Conservation (phyloP, 2,888 invertebrate species). For the Unio pictorum region DNA sequence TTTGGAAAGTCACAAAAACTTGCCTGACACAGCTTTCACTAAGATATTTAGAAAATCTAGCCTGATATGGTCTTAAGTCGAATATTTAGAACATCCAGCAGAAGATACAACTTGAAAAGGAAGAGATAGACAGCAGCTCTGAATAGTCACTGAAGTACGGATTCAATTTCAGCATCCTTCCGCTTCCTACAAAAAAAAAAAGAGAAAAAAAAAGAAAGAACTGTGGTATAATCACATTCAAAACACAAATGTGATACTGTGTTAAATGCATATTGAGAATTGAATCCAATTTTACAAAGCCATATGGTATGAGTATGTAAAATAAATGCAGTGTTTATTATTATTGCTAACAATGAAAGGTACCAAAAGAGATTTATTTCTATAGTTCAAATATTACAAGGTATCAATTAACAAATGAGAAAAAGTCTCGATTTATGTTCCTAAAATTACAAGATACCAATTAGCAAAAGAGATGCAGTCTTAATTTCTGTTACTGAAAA, state of each 20-base stretch:
- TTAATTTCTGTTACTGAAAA: too few species aligned
- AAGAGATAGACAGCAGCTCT: conserved; percentile 34
- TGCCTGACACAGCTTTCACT: too few species aligned
- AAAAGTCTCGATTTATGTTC: too few species aligned
- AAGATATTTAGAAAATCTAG: too few species aligned
- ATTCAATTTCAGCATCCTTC: conserved; percentile 50
- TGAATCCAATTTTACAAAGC: neutral
- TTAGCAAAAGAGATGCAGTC: neutral
- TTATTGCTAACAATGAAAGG: neutral
- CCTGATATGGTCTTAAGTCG: too few species aligned
- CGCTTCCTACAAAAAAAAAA: conserved; percentile 44
- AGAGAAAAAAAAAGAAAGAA: conserved; percentile 1
- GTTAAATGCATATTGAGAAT: too few species aligned
- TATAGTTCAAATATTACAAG: too few species aligned
- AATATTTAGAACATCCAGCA: too few species aligned
- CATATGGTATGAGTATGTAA: neutral
- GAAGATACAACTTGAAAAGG: conserved; percentile 33
- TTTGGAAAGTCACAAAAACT: too few species aligned
- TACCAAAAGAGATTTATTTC: neutral
- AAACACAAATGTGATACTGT: neutral
- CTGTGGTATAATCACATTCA: neutral
- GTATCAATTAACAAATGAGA: neutral
- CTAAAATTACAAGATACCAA: neutral
- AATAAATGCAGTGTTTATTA: neutral
- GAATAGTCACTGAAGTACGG: conserved; percentile 54